phyloP scores from a whole-genome alignment of 2,888 invertebrate species.

The Harpagoxenus sublaevis region DNA sequence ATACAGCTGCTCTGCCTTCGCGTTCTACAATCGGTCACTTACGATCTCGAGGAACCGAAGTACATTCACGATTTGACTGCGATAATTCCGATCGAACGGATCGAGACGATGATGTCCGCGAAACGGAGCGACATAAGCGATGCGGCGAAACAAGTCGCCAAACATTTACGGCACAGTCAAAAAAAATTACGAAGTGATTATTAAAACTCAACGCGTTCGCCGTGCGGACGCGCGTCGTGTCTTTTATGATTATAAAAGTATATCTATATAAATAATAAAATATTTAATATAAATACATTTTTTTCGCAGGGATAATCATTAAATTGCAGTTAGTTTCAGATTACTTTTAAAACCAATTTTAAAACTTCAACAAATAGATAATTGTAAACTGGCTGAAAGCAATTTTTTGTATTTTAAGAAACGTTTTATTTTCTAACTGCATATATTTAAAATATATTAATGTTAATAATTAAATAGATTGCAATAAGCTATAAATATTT shows the following conservation, averaged over 20 bases:
- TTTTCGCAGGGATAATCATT: background rate
- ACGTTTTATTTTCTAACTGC: background rate
- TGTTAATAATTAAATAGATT: background rate
- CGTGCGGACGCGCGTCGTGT: too few relatives aligned
- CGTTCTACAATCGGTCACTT: constrained; percentile 79
- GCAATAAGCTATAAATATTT: background rate
- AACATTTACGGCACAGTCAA: constrained; percentile 61
- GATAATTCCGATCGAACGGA: constrained; percentile 71
- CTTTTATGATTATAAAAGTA: background rate
- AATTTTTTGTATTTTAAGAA: too few relatives aligned
- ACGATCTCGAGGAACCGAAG: constrained; percentile 70
- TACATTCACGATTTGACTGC: constrained; percentile 69
- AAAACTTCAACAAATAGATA: background rate
- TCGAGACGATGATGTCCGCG: constrained; percentile 69
- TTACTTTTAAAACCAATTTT: background rate
- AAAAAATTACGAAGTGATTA: constrained; percentile 43
- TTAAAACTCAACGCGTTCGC: background rate
- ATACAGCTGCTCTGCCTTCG: constrained; percentile 75
- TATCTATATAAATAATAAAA: constrained; percentile 5
- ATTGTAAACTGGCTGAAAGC: background rate
- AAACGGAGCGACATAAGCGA: constrained; percentile 63
- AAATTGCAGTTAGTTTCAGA: background rate
- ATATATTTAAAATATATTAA: background rate
- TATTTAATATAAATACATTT: background rate
- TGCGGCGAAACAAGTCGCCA: constrained; percentile 74